These are phyloP conservation scores for Taurulus bubalis DNA, from an alignment of 2,113 vertebrate species.

Conservation along the genomic window DNA sequence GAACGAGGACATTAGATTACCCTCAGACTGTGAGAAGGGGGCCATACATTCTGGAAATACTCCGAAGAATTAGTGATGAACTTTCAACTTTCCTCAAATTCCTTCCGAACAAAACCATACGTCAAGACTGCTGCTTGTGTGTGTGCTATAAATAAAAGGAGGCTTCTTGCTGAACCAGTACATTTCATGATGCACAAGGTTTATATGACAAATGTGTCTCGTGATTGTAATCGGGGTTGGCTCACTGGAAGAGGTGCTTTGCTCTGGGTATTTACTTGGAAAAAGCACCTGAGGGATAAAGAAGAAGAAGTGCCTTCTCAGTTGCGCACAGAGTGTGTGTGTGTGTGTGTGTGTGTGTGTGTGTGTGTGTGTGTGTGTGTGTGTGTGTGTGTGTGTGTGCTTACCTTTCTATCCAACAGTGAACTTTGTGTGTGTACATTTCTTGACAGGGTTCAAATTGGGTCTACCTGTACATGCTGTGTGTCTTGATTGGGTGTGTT, in stretches of 20 bases:
- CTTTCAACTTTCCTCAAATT: slow-evolving; percentile 42
- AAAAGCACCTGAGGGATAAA: slow-evolving; percentile 64
- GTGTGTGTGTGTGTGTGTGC: slow-evolving; percentile 6
- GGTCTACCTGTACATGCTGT: slow-evolving; percentile 45
- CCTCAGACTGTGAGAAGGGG: not conserved
- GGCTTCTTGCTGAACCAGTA: slow-evolving; percentile 57
- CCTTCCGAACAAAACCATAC: slow-evolving; percentile 40
- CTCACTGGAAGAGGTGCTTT: slow-evolving; percentile 42
- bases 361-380: not conserved
- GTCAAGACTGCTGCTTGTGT: slow-evolving; percentile 31
- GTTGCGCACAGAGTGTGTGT: slow-evolving; percentile 13
- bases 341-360: slow-evolving; percentile 11
- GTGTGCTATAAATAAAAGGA: slow-evolving; percentile 50
- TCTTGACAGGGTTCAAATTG: slow-evolving; percentile 35
- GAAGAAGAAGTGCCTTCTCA: slow-evolving; percentile 44
- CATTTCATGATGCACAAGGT: slow-evolving; percentile 52
- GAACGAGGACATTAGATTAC: slow-evolving; percentile 2
- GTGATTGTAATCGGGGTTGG: slow-evolving; percentile 69
- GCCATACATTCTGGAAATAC: slow-evolving; percentile 26
- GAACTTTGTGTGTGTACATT: not conserved
- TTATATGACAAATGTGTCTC: slow-evolving; percentile 70
- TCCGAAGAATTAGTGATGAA: slow-evolving; percentile 29
- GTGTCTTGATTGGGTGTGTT: slow-evolving; percentile 46
- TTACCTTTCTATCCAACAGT: not conserved
- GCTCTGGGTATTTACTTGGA: slow-evolving; percentile 60